Percentiles rank a stretch among this genome's conserved stretches.
phyloP scores from a whole-genome alignment of 2,113 vertebrate genomes.

The Polypterus bichir region DNA sequence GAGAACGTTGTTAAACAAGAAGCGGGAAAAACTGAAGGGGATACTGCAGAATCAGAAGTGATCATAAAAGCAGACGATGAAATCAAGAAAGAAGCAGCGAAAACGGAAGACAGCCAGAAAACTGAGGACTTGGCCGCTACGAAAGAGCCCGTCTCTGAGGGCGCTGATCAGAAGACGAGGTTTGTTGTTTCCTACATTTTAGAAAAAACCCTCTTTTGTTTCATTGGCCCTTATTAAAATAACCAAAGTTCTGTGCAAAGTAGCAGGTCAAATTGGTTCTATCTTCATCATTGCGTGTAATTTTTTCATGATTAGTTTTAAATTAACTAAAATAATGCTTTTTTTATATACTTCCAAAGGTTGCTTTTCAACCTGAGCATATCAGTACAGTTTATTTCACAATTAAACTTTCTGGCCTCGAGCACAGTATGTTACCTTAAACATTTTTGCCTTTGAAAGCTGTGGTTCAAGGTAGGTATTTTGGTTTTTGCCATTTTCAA shows the following conservation, averaged over 20 bases:
- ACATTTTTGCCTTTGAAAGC: conserved; percentile 1
- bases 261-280: conserved; percentile 45
- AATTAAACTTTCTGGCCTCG: no score
- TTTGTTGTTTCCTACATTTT: conserved; percentile 98
- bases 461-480: conserved; percentile 19
- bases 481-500: no score
- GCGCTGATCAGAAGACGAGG: conserved; percentile 97
- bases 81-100: conserved; percentile 72
- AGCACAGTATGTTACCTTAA: no score
- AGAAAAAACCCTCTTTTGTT: conserved; percentile 91
- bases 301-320: conserved; percentile 22
- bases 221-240: conserved; percentile 65
- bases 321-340: conserved; percentile 19
- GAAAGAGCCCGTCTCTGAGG: conserved; percentile 95
- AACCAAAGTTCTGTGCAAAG: conserved; percentile 45
- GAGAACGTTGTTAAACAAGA: conserved; percentile 60
- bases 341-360: conserved; percentile 22
- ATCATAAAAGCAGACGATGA: conserved; percentile 30
- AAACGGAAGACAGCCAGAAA: conserved; percentile 65
- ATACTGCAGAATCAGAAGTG: conserved; percentile 62
- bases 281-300: conserved; percentile 25
- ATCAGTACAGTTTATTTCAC: no score
- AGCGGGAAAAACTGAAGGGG: conserved; percentile 52
- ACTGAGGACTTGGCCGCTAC: conserved; percentile 69
- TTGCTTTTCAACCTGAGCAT: conserved; percentile 15